Evolutionary conservation across 2,797 vertebrate species (phyloP).

Genomic region (Poeciliopsis turneri): DNA sequence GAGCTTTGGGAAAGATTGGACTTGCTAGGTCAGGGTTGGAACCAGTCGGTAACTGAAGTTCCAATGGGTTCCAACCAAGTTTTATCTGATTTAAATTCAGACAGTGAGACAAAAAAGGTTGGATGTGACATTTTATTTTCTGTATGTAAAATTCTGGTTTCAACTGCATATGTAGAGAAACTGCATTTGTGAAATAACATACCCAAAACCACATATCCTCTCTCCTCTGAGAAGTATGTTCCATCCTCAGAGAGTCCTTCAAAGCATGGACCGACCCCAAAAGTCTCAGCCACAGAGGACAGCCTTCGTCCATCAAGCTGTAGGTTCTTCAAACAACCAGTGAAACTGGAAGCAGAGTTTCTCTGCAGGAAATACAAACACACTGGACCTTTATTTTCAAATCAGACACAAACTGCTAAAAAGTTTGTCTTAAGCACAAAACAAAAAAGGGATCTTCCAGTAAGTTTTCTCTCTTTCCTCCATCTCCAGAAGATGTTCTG

Average conservation of each 20-base stretch:
- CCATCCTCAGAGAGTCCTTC: conserved; percentile 89
- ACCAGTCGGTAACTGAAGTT: too few relatives aligned
- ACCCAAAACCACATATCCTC: conserved; percentile 93
- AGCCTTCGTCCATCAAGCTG: conserved; percentile 86
- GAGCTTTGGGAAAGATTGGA: too few relatives aligned
- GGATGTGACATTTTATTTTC: neutral
- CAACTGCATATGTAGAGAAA: neutral
- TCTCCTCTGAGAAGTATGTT: conserved; percentile 91
- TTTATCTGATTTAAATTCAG: neutral
- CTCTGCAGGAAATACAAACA: conserved; percentile 73
- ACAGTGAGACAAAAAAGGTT: neutral
- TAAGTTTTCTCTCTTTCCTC: neutral
- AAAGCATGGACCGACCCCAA: conserved; percentile 93
- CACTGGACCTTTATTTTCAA: neutral
- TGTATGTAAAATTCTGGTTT: neutral
- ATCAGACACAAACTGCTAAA: neutral
- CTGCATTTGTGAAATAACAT: conserved; percentile 25
- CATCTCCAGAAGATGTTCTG: neutral
- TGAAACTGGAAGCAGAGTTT: conserved; percentile 89
- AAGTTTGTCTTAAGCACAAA: neutral
- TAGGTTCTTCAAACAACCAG: conserved; percentile 88
- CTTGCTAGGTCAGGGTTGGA: too few relatives aligned
- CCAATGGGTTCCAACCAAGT: too few relatives aligned
- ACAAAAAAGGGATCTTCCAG: neutral
- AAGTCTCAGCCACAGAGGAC: conserved; percentile 82